These are phyloP conservation scores for Drosophila lutescens DNA, from an alignment of 2,888 invertebrate genomes.

Conservation along the genomic window DNA sequence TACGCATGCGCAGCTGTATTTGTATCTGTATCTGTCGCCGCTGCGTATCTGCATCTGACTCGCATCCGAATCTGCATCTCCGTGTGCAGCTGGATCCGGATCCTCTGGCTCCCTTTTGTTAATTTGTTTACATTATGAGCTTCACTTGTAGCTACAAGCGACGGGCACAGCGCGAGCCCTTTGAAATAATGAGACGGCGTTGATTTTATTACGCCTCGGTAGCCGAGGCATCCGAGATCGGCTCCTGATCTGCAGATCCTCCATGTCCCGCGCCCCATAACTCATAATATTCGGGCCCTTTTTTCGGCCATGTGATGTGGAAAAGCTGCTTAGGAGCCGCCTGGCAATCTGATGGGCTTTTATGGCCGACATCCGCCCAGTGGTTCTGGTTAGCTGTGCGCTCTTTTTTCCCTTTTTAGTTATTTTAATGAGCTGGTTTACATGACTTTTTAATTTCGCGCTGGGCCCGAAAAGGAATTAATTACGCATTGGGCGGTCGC, in stretches of 20 bases:
- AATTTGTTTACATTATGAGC: conserved; percentile 84
- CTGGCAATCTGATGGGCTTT: conserved; percentile 46
- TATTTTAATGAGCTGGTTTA: conserved; percentile 85
- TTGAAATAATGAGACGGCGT: conserved; percentile 74
- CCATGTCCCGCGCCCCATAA: conserved; percentile 31
- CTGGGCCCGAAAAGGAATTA: conserved; percentile 82
- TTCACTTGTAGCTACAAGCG: conserved; percentile 81
- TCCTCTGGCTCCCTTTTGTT: conserved; percentile 60
- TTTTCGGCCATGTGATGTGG: conserved; percentile 49
- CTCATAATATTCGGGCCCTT: conserved; percentile 63
- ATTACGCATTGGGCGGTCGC: conserved; percentile 84
- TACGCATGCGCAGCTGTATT: conserved; percentile 33
- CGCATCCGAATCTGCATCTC: conserved; percentile 15
- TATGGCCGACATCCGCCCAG: conserved; percentile 63
- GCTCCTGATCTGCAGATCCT: not conserved
- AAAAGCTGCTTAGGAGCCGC: conserved; percentile 68
- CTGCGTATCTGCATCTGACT: conserved; percentile 17
- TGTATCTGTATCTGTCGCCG: conserved; percentile 19
- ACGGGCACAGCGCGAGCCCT: conserved; percentile 71
- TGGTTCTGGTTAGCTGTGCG: conserved; percentile 4
- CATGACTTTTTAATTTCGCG: conserved; percentile 85
- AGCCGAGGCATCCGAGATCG: conserved; percentile 12
- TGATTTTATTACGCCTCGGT: conserved; percentile 68
- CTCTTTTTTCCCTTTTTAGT: conserved; percentile 53
- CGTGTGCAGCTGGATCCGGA: conserved; percentile 11